Evolutionary conservation across 2,888 invertebrate species (phyloP).

Genomic region (Anticlea derivata): DNA sequence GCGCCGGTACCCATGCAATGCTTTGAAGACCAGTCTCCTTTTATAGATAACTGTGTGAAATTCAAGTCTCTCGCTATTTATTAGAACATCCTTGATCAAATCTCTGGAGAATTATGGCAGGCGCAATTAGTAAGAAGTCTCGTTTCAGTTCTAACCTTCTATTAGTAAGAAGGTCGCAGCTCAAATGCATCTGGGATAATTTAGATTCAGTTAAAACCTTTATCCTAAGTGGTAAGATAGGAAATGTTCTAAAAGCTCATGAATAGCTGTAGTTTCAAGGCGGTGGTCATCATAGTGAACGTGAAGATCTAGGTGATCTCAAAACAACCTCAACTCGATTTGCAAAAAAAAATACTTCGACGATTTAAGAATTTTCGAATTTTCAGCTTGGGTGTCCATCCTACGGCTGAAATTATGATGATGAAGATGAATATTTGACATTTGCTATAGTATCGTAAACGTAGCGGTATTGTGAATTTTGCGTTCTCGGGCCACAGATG

Average conservation of each 20-base stretch:
- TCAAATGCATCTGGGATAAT: slow-evolving; percentile 12
- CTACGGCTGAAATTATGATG: no score
- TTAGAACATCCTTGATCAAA: not conserved
- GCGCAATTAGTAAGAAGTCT: not conserved
- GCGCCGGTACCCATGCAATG: not conserved
- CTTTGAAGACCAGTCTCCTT: slow-evolving; percentile 10
- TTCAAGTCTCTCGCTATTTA: not conserved
- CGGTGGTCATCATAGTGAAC: no score
- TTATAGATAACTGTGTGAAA: not conserved
- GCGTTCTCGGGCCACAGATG: no score
- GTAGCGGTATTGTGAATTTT: no score
- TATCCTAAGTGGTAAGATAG: slow-evolving; percentile 3
- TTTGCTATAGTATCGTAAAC: no score
- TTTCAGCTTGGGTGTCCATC: no score
- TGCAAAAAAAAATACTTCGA: no score
- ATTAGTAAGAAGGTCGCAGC: not conserved
- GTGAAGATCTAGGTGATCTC: no score
- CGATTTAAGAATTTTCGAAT: no score
- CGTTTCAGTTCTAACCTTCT: not conserved
- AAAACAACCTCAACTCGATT: no score
- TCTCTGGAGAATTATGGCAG: not conserved
- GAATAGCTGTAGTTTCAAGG: not conserved
- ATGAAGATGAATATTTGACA: no score
- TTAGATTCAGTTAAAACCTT: slow-evolving; percentile 11
- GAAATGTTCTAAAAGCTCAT: not conserved